These are phyloP conservation scores for Nymphalis polychloros DNA, from an alignment of 2,888 invertebrate species.

Conservation along the genomic window DNA sequence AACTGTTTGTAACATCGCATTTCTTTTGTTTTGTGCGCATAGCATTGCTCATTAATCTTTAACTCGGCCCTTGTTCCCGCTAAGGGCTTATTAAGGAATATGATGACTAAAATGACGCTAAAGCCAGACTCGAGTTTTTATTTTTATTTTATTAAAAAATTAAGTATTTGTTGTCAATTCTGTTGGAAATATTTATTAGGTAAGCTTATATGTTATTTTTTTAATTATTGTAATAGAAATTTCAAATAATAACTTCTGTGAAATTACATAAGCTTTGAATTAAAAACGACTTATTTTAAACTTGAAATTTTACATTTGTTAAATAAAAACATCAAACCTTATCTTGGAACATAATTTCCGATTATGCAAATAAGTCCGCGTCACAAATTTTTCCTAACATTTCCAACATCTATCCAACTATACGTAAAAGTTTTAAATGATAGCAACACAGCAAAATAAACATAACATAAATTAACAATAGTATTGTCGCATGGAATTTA, in stretches of 20 bases:
- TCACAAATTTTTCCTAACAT: no score
- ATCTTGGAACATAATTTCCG: no score
- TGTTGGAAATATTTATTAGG: no score
- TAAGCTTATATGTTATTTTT: no score
- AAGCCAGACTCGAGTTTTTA: not conserved
- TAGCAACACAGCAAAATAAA: not conserved
- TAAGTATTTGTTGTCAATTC: not conserved
- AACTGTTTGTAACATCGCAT: slow-evolving; percentile 13
- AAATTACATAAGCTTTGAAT: no score
- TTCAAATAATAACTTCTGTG: no score
- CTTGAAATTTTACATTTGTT: no score
- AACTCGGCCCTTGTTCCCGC: slow-evolving; percentile 15
- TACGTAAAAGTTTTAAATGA: not conserved
- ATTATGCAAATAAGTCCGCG: no score
- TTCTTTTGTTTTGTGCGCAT: slow-evolving; percentile 20
- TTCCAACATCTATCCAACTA: no score
- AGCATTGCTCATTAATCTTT: slow-evolving; percentile 18
- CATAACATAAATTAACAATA: not conserved
- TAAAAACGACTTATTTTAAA: no score
- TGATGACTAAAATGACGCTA: not conserved
- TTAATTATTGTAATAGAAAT: no score
- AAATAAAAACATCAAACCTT: no score
- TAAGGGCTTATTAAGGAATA: slow-evolving; percentile 21
- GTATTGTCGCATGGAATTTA: not conserved
- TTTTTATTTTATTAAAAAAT: not conserved